A percentile compares a stretch with the other conserved stretches of the same genome.
Conservation (phyloP, 2,797 vertebrate genomes). For the Cephalopachus bancanus region DNA sequence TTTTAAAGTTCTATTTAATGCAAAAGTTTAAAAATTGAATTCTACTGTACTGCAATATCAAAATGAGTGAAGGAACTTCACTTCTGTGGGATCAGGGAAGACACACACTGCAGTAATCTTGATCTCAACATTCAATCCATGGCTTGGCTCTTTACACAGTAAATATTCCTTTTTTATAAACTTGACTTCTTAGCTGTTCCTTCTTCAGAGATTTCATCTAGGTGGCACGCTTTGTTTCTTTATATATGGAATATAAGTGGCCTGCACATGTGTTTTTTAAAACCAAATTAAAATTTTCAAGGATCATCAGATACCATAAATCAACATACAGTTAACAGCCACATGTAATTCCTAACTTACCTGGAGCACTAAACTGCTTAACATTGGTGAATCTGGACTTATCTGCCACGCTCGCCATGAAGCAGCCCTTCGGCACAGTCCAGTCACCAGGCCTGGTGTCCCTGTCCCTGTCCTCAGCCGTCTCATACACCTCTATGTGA, state of each 20-base stretch:
- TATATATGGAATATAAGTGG: neutral
- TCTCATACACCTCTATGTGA: conserved; percentile 95
- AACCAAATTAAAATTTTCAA: conserved; percentile 24
- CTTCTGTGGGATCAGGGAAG: neutral
- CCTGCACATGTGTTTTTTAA: conserved; percentile 38
- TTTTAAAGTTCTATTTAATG: conserved; percentile 20
- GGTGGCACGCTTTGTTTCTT: conserved; percentile 11
- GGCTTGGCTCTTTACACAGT: neutral
- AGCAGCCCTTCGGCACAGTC: conserved; percentile 94
- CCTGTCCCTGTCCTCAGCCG: conserved; percentile 91
- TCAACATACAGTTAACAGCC: conserved; percentile 39
- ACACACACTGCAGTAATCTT: neutral
- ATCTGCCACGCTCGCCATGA: conserved; percentile 91
- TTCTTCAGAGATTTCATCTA: conserved; percentile 41
- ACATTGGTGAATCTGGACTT: conserved; percentile 91
- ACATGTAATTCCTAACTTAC: conserved; percentile 84
- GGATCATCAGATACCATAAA: neutral
- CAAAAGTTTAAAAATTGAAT: conserved; percentile 60
- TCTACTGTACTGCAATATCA: neutral
- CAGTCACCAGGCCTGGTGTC: conserved; percentile 89
- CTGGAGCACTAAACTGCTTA: conserved; percentile 95
- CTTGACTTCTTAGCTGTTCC: neutral
- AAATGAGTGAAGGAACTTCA: neutral
- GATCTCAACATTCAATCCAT: neutral
- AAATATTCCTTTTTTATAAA: conserved; percentile 5